A percentile compares a stretch with the other conserved stretches of the same genome.
Conservation (phyloP, 2,113 vertebrate genomes). For the Heterotis niloticus region DNA sequence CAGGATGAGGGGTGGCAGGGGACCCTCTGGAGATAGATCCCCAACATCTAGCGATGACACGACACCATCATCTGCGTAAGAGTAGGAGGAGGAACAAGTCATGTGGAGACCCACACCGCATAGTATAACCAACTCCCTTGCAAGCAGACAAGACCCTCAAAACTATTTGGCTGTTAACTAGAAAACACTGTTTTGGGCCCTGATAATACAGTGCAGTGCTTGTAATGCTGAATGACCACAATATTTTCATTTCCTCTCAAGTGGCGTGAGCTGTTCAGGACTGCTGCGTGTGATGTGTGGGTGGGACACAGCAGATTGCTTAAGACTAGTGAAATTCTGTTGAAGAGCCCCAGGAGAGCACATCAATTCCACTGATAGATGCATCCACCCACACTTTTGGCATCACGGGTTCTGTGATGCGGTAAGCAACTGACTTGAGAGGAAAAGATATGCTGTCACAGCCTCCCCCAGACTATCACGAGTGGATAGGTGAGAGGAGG, state of each 20-base stretch:
- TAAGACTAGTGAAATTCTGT: too few relatives aligned
- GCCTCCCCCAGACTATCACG: not conserved
- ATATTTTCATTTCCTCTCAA: too few relatives aligned
- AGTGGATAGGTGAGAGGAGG: not conserved
- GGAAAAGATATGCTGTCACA: not conserved
- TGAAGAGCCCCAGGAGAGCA: too few relatives aligned
- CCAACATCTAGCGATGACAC: conserved; percentile 79
- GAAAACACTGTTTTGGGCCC: too few relatives aligned
- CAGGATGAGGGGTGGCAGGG: conserved; percentile 89
- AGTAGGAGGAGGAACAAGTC: conserved; percentile 12
- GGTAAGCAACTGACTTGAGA: not conserved
- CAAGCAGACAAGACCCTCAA: too few relatives aligned
- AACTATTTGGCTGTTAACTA: too few relatives aligned
- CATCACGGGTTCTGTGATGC: not conserved
- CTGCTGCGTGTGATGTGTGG: not conserved
- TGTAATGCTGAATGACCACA: too few relatives aligned
- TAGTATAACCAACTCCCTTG: not conserved
- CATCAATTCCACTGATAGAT: not conserved
- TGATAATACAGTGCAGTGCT: too few relatives aligned
- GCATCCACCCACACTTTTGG: not conserved
- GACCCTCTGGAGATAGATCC: conserved; percentile 94
- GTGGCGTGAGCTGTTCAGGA: not conserved
- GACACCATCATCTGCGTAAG: conserved; percentile 77
- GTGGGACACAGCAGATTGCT: not conserved
- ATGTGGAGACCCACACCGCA: not conserved